A percentile compares a stretch with the other conserved stretches of the same genome.
These are phyloP conservation scores for Gobius niger DNA, from an alignment of 2,113 vertebrate genomes.

Conservation along the genomic window DNA sequence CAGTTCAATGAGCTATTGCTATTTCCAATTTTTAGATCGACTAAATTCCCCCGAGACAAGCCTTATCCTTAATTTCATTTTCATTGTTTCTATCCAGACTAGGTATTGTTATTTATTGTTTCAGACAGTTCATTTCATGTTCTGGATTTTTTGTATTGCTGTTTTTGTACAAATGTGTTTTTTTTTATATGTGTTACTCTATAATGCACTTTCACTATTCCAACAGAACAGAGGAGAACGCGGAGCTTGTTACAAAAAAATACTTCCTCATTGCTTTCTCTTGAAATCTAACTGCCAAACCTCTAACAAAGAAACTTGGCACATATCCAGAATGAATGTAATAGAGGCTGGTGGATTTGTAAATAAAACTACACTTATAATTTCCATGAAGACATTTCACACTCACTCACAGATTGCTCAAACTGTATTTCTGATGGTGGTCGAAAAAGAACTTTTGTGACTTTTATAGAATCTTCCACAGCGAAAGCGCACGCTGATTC, in stretches of 20 bases:
- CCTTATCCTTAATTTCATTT: no score
- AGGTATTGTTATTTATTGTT: no score
- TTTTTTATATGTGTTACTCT: no score
- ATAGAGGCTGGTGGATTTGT: not conserved
- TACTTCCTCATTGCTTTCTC: conserved; percentile 47
- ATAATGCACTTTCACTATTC: not conserved
- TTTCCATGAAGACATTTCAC: no score
- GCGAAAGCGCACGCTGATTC: not conserved
- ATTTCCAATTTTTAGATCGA: no score
- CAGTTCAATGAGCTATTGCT: no score
- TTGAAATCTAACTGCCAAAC: conserved; percentile 20
- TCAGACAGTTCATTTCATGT: no score
- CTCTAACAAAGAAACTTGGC: conserved; percentile 18
- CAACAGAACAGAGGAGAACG: not conserved
- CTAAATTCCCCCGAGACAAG: no score
- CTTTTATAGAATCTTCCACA: not conserved
- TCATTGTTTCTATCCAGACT: no score
- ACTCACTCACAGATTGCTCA: no score
- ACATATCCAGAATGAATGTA: not conserved
- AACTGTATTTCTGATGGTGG: not conserved
- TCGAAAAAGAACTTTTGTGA: not conserved
- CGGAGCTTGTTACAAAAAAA: conserved; percentile 20
- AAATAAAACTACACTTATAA: not conserved
- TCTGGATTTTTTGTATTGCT: no score
- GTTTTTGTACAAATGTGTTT: no score